Conservation (phyloP, 2,113 vertebrate species). For the Cyanoderma ruficeps region DNA sequence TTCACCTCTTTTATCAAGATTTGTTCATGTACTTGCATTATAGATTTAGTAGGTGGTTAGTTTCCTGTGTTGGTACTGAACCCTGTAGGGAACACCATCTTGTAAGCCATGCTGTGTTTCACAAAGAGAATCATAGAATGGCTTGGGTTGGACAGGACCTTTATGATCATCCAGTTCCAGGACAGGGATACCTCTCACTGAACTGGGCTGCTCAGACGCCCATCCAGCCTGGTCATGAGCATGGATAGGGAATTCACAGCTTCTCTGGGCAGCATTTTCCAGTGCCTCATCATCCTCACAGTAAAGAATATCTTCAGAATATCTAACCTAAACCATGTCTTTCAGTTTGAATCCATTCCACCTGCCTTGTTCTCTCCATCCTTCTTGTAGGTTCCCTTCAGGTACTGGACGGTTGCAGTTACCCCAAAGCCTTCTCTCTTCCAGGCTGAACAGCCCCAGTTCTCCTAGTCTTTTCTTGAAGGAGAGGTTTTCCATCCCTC, state of each 20-base stretch:
- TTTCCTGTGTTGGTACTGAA: background rate
- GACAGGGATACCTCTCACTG: background rate
- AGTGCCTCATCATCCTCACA: background rate
- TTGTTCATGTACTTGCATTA: background rate
- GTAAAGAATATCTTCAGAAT: background rate
- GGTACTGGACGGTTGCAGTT: too few relatives aligned
- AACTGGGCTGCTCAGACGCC: background rate
- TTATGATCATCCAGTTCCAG: background rate
- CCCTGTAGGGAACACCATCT: background rate
- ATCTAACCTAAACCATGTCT: background rate
- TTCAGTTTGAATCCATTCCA: background rate
- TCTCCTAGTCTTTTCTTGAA: background rate
- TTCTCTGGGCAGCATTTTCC: background rate
- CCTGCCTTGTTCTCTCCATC: background rate
- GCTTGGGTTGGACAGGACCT: background rate
- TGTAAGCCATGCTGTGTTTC: background rate
- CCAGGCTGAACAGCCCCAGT: background rate
- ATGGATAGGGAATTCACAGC: background rate
- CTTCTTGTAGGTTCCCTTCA: background rate
- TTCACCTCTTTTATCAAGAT: background rate
- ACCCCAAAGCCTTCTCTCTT: background rate
- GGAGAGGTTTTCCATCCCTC: background rate
- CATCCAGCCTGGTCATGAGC: background rate
- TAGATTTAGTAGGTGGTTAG: background rate
- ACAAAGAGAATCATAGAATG: background rate